Base-by-base conservation (phyloP, 2,888 invertebrate genomes). In the Fragum fragum region DNA sequence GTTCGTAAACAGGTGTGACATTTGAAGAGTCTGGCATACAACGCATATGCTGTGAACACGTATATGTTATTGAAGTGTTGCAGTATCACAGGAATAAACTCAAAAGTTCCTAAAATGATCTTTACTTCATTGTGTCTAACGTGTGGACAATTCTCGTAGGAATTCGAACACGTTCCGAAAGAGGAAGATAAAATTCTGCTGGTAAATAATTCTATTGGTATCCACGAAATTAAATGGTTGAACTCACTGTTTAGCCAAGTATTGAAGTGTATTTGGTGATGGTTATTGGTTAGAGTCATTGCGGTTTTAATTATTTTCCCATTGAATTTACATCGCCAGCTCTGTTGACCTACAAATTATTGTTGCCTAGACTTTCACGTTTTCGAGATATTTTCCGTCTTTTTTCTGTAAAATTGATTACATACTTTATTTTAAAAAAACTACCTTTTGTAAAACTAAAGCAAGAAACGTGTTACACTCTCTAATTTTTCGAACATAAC, bases 111-210 rank as follows among this genome's bases (percentile, higher is more conserved):
- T 47, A 47, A 47, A 47, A 47, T 47, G 47, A 9, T 47, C n/a
- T 57, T 14, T 28, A 57, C 14, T 7, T 6, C 23, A 21, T 21
- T 1, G 21, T 66, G 42, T 66, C 66, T 21, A 66, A 7, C 39
- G 26, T 36, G 26, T 23, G 6, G 42, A 42, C 42, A 32, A 16
- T 32, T 21, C 66, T 42, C 6, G 21, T 21, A 66, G 21, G 66
- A 42, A 32, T 66, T 14, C 36, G 18, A 32, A 23, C 66, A 39
- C 42, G 32, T 21, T 66, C 18, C 36, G 42, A 66, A 66, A 42
- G 42, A 36, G 66, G 66, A 66, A 39, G 66, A 16, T 66, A 26
- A 26, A 57, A 7, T 57, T 21, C 23, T 18, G 57, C 18, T 47
- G 32, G 32, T 36, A 36, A 36, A 36, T n/a, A 5, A 52, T 7